A percentile compares a stretch with the other conserved stretches of the same genome.
These are phyloP conservation scores for Chrysemys picta DNA, from an alignment of 2,113 vertebrate genomes.

Conservation along the genomic window DNA sequence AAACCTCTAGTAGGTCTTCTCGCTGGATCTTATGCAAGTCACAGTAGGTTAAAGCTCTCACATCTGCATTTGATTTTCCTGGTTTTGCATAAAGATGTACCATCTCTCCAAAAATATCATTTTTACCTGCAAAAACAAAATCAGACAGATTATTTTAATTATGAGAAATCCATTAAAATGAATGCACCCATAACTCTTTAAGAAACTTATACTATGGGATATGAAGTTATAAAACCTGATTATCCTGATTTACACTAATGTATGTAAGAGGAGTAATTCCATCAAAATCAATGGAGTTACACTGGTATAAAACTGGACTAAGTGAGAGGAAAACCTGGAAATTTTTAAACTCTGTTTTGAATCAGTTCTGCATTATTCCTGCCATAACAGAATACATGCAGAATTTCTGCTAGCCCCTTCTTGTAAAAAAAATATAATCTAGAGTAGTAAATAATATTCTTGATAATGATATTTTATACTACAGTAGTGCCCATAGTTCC, in stretches of 20 bases:
- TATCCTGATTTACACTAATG: background rate
- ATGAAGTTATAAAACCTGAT: background rate
- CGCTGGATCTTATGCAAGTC: slow-evolving; percentile 97
- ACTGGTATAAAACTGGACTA: background rate
- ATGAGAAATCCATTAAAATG: background rate
- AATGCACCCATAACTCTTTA: background rate
- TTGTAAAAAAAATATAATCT: background rate
- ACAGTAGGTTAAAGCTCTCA: slow-evolving; percentile 96
- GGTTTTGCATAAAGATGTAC: slow-evolving; percentile 95
- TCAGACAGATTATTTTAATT: slow-evolving; percentile 11
- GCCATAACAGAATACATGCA: background rate
- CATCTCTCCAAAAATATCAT: slow-evolving; percentile 99
- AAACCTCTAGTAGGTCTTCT: slow-evolving; percentile 94
- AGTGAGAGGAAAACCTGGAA: background rate
- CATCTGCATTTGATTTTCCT: slow-evolving; percentile 96
- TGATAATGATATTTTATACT: background rate
- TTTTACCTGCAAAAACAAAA: slow-evolving; percentile 87
- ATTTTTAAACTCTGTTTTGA: background rate
- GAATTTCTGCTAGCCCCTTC: background rate
- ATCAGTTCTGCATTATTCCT: background rate
- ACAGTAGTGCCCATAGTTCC: background rate
- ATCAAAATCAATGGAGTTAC: background rate
- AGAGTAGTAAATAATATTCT: background rate
- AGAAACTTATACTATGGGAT: background rate
- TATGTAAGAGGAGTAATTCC: background rate